Conservation (phyloP, 2,888 invertebrate genomes). For the Acanthacorydalis orientalis region DNA sequence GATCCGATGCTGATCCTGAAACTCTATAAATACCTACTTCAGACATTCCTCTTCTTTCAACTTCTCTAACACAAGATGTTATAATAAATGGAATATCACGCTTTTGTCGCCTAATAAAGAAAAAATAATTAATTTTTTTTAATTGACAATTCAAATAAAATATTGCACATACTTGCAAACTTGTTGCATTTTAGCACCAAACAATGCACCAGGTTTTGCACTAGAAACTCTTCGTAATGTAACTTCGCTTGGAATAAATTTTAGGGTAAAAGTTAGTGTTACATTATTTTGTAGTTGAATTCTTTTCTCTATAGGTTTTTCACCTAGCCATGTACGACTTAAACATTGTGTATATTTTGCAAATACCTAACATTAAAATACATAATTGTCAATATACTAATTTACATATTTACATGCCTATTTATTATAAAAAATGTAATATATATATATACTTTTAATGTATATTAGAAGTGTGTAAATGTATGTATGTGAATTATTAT, state of each 20-base stretch:
- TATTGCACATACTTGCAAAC: conserved; percentile 66
- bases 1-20: conserved; percentile 83
- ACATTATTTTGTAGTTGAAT: conserved; percentile 50
- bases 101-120: conserved; percentile 49
- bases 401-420: no score
- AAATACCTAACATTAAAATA: conserved; percentile 17
- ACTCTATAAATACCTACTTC: conserved; percentile 90
- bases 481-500: no score
- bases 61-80: conserved; percentile 80
- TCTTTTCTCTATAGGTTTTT: conserved; percentile 42
- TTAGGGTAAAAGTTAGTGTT: conserved; percentile 53
- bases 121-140: neutral
- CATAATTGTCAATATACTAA: no score
- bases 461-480: no score
- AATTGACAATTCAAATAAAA: neutral
- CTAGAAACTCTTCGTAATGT: conserved; percentile 71
- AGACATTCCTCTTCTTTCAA: conserved; percentile 76
- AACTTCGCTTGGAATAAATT: conserved; percentile 73
- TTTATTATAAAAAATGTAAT: no score
- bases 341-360: conserved; percentile 80
- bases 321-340: conserved; percentile 64
- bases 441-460: no score
- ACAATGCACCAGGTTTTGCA: conserved; percentile 73
- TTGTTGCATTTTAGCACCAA: conserved; percentile 79
- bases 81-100: conserved; percentile 78